These are phyloP conservation scores for Falco naumanni DNA, from an alignment of 2,797 vertebrate genomes.

Conservation along the genomic window DNA sequence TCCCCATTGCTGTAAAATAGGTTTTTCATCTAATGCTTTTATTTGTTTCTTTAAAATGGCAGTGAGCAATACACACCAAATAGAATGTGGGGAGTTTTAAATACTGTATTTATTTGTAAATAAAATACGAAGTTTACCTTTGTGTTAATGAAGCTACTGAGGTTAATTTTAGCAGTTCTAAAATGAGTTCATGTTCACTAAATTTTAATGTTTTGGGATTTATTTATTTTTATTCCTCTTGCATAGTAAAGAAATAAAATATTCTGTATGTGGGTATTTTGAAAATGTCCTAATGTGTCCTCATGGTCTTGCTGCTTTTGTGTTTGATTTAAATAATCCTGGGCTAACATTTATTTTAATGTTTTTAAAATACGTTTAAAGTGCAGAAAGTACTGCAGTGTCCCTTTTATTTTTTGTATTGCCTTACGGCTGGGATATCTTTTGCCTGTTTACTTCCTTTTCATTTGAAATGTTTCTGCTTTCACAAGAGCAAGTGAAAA, in stretches of 20 bases:
- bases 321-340: neutral
- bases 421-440: neutral
- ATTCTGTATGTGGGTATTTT: neutral
- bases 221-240: neutral
- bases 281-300: neutral
- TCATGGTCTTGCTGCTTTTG: neutral
- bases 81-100: fast-evolving
- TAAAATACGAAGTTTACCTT: neutral
- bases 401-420: neutral
- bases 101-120: neutral
- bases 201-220: neutral
- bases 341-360: neutral
- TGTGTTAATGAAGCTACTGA: neutral
- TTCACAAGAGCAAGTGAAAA: neutral
- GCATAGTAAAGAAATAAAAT: neutral
- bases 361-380: neutral
- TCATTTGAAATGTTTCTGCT: neutral
- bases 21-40: neutral
- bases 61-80: neutral
- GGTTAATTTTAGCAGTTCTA: neutral
- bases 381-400: neutral
- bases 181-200: neutral
- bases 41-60: neutral
- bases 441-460: neutral
- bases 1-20: neutral